phyloP scores from a whole-genome alignment of 2,888 invertebrate genomes.

The Diarsia brunnea region DNA sequence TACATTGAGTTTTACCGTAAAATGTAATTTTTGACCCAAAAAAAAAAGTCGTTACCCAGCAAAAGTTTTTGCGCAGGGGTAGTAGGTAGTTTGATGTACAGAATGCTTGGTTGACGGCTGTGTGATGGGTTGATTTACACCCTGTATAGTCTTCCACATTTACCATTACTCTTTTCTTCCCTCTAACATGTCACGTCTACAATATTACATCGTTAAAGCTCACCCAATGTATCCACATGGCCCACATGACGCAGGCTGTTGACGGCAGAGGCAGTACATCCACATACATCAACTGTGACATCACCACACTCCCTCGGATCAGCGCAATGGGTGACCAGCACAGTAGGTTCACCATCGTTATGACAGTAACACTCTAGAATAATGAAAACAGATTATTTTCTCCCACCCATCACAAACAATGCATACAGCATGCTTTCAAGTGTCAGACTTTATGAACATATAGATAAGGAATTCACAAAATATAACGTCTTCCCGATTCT shows the following conservation, averaged over 20 bases:
- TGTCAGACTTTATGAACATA: not conserved
- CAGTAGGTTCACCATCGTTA: constrained; percentile 77
- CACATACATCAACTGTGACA: constrained; percentile 72
- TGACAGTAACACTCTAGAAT: constrained; percentile 78
- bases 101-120: too few species aligned
- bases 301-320: constrained; percentile 78
- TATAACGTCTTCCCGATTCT: not conserved
- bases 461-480: not conserved
- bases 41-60: too few species aligned
- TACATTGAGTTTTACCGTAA: too few species aligned
- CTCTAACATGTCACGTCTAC: not conserved
- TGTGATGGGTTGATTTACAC: too few species aligned
- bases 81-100: too few species aligned
- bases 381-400: not conserved
- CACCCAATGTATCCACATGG: constrained; percentile 81
- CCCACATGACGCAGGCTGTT: constrained; percentile 72
- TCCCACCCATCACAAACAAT: not conserved
- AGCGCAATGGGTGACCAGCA: constrained; percentile 85
- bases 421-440: not conserved
- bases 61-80: too few species aligned
- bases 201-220: constrained; percentile 28
- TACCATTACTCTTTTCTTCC: not conserved
- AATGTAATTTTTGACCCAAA: too few species aligned
- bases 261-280: constrained; percentile 71
- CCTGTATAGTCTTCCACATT: not conserved